These are phyloP conservation scores for Urosaurus nigricauda DNA, from an alignment of 2,797 vertebrate genomes.

Conservation along the genomic window DNA sequence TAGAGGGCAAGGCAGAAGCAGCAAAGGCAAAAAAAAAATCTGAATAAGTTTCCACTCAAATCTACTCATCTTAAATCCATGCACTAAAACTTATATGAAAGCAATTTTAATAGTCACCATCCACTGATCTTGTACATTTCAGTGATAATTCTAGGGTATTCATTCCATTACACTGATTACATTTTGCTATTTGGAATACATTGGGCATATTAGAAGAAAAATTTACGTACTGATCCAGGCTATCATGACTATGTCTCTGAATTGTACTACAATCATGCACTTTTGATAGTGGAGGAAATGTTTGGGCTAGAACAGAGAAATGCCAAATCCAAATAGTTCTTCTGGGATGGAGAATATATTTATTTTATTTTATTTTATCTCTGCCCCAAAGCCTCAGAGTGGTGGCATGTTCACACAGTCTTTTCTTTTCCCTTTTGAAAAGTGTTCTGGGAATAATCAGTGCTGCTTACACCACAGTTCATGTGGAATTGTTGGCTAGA, in stretches of 20 bases:
- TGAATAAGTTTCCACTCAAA: background rate
- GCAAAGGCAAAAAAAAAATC: background rate
- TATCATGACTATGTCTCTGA: background rate
- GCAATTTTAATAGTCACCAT: background rate
- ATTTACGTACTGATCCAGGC: background rate
- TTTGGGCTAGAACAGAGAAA: background rate
- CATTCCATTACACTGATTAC: conserved; percentile 21
- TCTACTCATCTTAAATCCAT: background rate
- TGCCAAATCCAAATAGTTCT: background rate
- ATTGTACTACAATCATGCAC: background rate
- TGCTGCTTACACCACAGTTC: background rate
- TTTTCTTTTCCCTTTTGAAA: background rate
- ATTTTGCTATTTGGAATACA: background rate
- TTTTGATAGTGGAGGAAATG: background rate
- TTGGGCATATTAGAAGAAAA: background rate
- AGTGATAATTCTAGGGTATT: background rate
- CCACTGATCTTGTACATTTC: background rate
- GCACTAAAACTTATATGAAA: background rate
- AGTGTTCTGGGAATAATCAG: background rate
- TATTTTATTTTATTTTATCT: background rate
- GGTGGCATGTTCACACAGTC: background rate
- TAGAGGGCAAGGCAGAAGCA: background rate
- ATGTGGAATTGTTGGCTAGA: background rate
- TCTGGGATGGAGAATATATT: background rate
- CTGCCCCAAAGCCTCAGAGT: background rate